Conservation (phyloP, 2,113 vertebrate genomes). For the Hystrix cristata region DNA sequence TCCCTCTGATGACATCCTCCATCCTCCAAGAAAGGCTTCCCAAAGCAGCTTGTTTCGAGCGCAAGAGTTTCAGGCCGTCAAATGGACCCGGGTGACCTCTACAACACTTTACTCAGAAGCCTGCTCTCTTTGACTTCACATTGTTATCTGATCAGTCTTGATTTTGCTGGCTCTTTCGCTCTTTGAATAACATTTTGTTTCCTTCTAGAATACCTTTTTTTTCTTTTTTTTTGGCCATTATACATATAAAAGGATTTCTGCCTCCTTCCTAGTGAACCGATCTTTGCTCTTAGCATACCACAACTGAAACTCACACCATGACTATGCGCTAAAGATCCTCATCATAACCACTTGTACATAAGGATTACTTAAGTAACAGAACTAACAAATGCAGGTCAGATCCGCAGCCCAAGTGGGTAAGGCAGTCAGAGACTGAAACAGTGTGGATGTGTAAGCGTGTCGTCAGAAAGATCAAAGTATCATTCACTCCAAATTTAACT, state of each 20-base stretch:
- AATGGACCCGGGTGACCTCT: background rate
- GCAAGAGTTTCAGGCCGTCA: background rate
- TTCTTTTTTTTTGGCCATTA: background rate
- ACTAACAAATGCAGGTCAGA: background rate
- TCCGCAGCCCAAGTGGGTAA: background rate
- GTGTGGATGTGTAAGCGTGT: background rate
- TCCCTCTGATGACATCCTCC: background rate
- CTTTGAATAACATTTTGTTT: constrained; percentile 12
- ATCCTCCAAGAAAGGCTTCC: fast-evolving
- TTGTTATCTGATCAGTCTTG: background rate
- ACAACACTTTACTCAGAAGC: background rate
- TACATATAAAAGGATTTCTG: background rate
- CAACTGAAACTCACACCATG: background rate
- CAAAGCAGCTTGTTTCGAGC: background rate
- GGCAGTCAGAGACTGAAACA: background rate
- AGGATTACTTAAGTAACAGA: background rate
- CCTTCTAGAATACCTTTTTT: background rate
- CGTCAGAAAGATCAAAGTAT: background rate
- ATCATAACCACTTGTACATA: background rate
- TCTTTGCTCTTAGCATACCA: background rate
- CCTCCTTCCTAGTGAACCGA: background rate
- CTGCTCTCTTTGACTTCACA: background rate
- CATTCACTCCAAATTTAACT: background rate
- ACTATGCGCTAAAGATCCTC: background rate
- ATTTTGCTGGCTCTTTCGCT: background rate